Base-by-base conservation (phyloP, 2,797 vertebrate species). In the Betta splendens region DNA sequence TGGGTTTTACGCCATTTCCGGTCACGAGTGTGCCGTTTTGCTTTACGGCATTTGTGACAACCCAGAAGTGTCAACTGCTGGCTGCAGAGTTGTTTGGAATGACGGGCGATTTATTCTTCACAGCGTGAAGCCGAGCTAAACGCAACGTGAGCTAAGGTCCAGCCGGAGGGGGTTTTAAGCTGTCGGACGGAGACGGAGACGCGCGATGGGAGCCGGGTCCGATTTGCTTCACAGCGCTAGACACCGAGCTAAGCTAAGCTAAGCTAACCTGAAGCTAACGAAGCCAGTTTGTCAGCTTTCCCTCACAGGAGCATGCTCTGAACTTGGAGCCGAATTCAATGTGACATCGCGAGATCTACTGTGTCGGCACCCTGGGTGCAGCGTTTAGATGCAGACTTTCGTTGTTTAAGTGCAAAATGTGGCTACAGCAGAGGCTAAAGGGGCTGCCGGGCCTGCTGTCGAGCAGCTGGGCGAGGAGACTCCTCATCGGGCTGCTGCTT, bases 361-460 rank as follows among this genome's bases (percentile, higher is more conserved):
- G 5, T 18, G 28, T 4, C 1, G 44, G 36, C 39, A 45, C 40
- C 35, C 39, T 38, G 64, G 52, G 65, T 51, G 56, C 62, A 28
- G 62, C 68, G 49, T 62, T 18, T 3, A 2, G 22, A 43, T 57
- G 5, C 33, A 64, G 53, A 36, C 22, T 50, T 25, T 16, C 23
- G 0, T 18, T 2, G 0, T 31, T 17, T 2, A 15, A 12, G 57
- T 28, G n/a, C 20, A 75, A n/a, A 8, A 85, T 98, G 96, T 98
- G 96, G 96, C 90, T 96, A 9, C 95, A 98, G 89, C 96, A 98
- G 76, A 90, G 96, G 71, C 89, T 98, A 17, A 98, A 98, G 88
- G 94, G 94, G 39, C 87, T 97, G 3, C 95, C 96, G 9, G 94
- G 95, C 18, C 87, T 98, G 86, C 84, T 97, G 2, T 98, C 96